phyloP scores from a whole-genome alignment of 2,113 vertebrate species.

The Semnornis frantzii region DNA sequence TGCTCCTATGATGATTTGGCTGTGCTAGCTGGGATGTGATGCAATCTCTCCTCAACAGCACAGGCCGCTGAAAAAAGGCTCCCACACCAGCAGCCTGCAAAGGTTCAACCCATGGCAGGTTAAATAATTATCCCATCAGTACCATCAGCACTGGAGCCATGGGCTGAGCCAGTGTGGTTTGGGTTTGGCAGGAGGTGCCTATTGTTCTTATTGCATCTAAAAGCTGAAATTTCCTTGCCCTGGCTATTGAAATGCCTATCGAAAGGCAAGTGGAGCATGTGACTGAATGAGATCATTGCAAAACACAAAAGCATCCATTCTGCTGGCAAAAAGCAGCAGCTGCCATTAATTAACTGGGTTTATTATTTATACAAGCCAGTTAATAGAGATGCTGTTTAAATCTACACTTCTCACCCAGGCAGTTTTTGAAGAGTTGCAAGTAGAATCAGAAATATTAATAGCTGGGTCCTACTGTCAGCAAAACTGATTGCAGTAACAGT shows the following conservation, averaged over 20 bases:
- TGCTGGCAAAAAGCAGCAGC: conserved; percentile 33
- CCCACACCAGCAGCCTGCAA: background rate
- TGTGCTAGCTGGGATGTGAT: background rate
- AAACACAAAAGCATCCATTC: background rate
- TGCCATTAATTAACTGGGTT: conserved; percentile 43
- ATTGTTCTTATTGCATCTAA: background rate
- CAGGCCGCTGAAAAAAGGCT: background rate
- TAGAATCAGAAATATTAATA: background rate
- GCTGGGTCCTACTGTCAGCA: background rate
- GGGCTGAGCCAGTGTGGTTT: background rate
- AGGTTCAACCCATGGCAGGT: background rate
- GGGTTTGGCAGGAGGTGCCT: conserved; percentile 16
- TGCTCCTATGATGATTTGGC: background rate
- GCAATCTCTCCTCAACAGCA: background rate
- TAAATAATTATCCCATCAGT: background rate
- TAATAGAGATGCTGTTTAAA: conserved; percentile 35
- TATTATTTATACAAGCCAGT: conserved; percentile 34
- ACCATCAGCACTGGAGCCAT: background rate
- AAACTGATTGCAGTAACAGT: background rate
- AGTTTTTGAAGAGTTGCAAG: background rate
- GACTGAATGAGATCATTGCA: conserved; percentile 33
- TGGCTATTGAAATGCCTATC: background rate
- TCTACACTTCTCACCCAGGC: background rate
- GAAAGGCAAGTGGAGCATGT: background rate
- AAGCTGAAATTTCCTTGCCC: conserved; percentile 8